A percentile compares a stretch with the other conserved stretches of the same genome.
Conservation (phyloP, 2,888 invertebrate species). For the Pandemis heparana region DNA sequence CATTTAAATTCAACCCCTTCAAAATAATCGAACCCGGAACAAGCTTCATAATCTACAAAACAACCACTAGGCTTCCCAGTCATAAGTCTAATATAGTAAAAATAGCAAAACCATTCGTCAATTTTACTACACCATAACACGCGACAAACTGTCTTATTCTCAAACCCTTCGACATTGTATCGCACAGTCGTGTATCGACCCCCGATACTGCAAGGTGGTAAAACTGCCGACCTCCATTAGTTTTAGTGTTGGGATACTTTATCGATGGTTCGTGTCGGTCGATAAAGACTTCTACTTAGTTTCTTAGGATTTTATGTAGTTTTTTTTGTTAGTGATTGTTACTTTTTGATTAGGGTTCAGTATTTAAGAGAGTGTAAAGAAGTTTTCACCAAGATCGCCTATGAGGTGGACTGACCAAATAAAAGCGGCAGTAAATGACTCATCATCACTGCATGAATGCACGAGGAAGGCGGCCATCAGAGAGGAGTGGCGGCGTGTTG, state of each 20-base stretch:
- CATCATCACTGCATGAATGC: no score
- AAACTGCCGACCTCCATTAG: slow-evolving; percentile 38
- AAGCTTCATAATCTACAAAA: no score
- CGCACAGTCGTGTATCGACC: slow-evolving; percentile 31
- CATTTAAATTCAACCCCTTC: no score
- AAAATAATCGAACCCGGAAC: no score
- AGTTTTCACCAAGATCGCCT: no score
- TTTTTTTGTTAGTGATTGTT: background rate
- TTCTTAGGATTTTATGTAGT: background rate
- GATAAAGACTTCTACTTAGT: slow-evolving; percentile 23
- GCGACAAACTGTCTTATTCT: slow-evolving; percentile 30
- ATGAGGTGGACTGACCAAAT: no score
- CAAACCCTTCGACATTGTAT: slow-evolving; percentile 34
- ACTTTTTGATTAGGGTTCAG: background rate
- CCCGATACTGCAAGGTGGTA: slow-evolving; percentile 40
- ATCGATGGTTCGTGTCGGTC: slow-evolving; percentile 30
- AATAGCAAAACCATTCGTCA: background rate
- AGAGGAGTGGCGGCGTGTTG: no score
- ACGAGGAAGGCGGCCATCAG: no score
- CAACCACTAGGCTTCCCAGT: no score
- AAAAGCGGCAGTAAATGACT: no score
- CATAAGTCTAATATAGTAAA: no score
- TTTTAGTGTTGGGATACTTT: slow-evolving; percentile 38
- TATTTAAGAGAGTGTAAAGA: background rate
- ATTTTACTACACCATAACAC: background rate